Base-by-base conservation (phyloP, 2,888 invertebrate species). In the Scaptomyza flava region DNA sequence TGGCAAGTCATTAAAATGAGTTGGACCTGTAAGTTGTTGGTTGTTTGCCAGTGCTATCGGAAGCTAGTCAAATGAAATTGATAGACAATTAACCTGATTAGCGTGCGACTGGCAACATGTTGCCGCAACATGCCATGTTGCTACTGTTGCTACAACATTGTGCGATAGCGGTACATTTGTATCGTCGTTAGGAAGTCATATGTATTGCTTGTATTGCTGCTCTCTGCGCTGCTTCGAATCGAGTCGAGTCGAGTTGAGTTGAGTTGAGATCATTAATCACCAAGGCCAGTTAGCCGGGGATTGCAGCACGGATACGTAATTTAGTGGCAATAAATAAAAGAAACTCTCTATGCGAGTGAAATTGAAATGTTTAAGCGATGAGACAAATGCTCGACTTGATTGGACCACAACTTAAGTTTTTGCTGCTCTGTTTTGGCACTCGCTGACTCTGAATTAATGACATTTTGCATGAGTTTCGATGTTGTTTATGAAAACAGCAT, bases 291-390 rank as follows among this genome's bases (percentile, higher is more conserved):
- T 48, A 62, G 68, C 57, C 66, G 64, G 81, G 81, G 74, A 75
- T 64, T 68, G 58, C 58, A 38, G 60, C 45, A 54, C 81, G 83
- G 78, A 84, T 86, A 83, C 84, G 84, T 83, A 88, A 88, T 86
- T 88, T 84, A 83, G 70, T 79, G 81, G 83, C 88, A 71, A 84
- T 84, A 84, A 88, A 84, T 84, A 88, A 84, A 84, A 81, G 77
- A 84, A 86, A 87, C 75, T 62, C 56, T 67, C 17, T 56, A 59
- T 59, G 74, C 77, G 67, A 84, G 84, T 77, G 84, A 84, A 84
- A 84, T 84, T 88, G 87, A 84, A 84, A 86, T 84, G 87, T 83
- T 83, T 85, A 82, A 73, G 87, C 87, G 83, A 87, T 87, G 88
- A 87, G 83, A 83, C 83, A 83, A 83, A 83, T 83, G 82, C 77